Base-by-base conservation (phyloP, 2,888 invertebrate species). In the Tetrapedia diversipes region DNA sequence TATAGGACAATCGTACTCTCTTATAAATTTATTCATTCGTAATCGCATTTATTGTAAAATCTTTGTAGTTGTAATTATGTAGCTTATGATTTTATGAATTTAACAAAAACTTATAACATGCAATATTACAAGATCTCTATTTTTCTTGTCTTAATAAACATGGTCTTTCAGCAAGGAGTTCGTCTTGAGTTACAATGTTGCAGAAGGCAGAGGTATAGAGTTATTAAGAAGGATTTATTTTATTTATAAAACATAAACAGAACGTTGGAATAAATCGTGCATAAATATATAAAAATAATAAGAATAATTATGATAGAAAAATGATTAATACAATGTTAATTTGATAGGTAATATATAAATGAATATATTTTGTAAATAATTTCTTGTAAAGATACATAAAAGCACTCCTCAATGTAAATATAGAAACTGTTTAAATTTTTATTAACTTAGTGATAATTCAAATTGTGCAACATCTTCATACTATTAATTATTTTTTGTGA, bases 341-440 rank as follows among this genome's bases (percentile, higher is more conserved):
- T 90, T 90, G 87, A 90, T 89, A 89, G 86, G 87, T 91, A 90
- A 90, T 91, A 90, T 90, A 90, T 89, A 89, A 87, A 91, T 87
- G 86, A 89, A 90, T 90, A 90, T 91, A 91, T 91, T 91, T 91
- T 91, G 91, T 91, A 91, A 89, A 91, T 91, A 91, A 90, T 88
- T 90, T 91, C 91, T 91, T 88, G 90, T 90, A 89, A 89, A 90
- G 86, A 89, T 86, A 86, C 85, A 84, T 81, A 83, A 86, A 53
- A 86, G 85, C 86, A 89, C 85, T 85, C 83, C 86, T 84, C 86
- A 82, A 86, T 90, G 90, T 91, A 90, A 65, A 91, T 90, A 90
- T 85, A 86, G 85, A 80, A 89, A 86, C 85, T 87, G 88, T 89
- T 89, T 87, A 89, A 89, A 90, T 89, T 90, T 90, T 89, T 90